Percentiles rank a stretch among this genome's conserved stretches.
phyloP scores from a whole-genome alignment of 2,797 vertebrate genomes.

The Emys orbicularis region DNA sequence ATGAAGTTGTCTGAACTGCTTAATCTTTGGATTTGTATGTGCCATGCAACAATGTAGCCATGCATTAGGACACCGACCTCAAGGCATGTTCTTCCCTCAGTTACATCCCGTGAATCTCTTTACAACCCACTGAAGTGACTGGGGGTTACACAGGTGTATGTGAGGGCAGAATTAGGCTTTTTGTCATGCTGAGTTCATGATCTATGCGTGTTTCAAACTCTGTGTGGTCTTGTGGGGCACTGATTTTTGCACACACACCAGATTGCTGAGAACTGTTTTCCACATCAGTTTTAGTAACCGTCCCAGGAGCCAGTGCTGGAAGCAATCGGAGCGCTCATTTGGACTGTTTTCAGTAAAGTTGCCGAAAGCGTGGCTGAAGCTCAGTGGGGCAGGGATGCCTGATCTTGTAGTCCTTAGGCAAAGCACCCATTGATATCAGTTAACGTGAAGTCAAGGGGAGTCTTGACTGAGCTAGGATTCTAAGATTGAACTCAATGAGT shows the following conservation, averaged over 20 bases:
- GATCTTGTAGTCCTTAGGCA: background rate
- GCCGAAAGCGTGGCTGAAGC: background rate
- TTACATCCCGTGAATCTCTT: background rate
- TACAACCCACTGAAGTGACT: background rate
- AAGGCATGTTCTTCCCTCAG: background rate
- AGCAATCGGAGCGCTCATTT: background rate
- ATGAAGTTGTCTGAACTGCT: background rate
- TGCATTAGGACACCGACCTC: background rate
- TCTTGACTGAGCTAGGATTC: background rate
- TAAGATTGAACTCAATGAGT: background rate
- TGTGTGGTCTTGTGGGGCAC: background rate
- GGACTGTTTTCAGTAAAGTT: background rate
- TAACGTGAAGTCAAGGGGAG: background rate
- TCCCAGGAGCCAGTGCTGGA: background rate
- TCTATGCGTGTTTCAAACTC: background rate
- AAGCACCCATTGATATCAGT: background rate
- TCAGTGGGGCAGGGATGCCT: too few species aligned
- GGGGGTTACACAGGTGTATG: background rate
- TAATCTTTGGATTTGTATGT: background rate
- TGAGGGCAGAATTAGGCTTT: background rate
- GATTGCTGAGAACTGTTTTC: background rate
- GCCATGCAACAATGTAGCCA: background rate
- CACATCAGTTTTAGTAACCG: too few species aligned
- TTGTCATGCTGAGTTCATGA: background rate
- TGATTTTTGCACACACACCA: background rate